Percentiles rank a stretch among this genome's conserved stretches.
These are phyloP conservation scores for Sarcophaga variegata DNA, from an alignment of 2,888 invertebrate genomes.

Conservation along the genomic window DNA sequence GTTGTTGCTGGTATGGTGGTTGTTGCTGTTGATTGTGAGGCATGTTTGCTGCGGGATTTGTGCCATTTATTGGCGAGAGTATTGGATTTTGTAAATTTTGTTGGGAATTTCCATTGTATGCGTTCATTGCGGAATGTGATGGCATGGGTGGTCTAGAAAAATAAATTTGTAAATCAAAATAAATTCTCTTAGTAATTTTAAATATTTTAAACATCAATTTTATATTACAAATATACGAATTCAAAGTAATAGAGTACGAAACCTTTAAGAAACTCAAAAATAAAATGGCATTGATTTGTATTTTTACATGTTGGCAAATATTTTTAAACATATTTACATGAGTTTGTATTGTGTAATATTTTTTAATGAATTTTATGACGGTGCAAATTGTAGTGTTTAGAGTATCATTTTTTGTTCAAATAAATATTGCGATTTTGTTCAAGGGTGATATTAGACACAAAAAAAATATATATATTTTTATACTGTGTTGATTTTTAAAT, in stretches of 20 bases:
- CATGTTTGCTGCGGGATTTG: constrained; percentile 71
- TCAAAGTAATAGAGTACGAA: background rate
- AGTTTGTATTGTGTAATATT: constrained; percentile 17
- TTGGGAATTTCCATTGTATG: constrained; percentile 79
- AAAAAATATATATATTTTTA: constrained; percentile 4
- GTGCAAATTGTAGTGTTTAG: constrained; percentile 65
- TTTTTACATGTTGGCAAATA: background rate
- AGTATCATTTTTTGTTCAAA: constrained; percentile 49
- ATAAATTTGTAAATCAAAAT: background rate
- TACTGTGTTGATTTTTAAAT: constrained; percentile 43
- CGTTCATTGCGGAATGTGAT: constrained; percentile 78
- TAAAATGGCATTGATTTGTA: background rate
- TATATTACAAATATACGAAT: too few relatives aligned
- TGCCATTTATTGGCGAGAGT: constrained; percentile 73
- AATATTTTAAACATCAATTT: background rate
- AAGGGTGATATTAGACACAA: constrained; percentile 57
- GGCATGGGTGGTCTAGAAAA: constrained; percentile 76
- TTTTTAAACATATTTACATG: background rate
- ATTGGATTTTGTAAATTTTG: constrained; percentile 75
- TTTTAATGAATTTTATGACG: background rate
- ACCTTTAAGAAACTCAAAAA: background rate
- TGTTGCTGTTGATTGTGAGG: constrained; percentile 73
- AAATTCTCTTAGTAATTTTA: background rate
- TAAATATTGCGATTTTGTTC: background rate
- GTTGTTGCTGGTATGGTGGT: constrained; percentile 71